These are phyloP conservation scores for Drosophila jambulina DNA, from an alignment of 1,140 invertebrate genomes.

Conservation along the genomic window DNA sequence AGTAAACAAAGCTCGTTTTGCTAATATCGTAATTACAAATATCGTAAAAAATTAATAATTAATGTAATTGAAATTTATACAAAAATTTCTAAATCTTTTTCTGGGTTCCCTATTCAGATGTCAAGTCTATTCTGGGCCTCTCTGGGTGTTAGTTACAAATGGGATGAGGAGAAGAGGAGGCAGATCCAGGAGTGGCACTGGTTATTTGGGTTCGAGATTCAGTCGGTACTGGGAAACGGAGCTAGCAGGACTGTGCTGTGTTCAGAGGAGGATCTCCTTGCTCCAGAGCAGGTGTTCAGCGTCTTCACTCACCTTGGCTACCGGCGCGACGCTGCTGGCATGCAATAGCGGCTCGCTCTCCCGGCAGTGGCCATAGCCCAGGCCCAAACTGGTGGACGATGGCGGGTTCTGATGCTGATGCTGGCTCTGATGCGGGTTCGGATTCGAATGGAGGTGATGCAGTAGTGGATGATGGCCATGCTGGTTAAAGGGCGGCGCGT, in stretches of 20 bases:
- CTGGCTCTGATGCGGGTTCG: constrained; percentile 36
- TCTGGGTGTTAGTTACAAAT: constrained; percentile 53
- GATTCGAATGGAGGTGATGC: constrained; percentile 71
- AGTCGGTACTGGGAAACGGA: constrained; percentile 1
- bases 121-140: background rate
- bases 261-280: constrained; percentile 80
- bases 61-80: too few relatives aligned
- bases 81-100: background rate
- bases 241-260: background rate
- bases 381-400: constrained; percentile 70
- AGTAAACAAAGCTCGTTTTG: too few relatives aligned
- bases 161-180: constrained; percentile 10
- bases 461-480: constrained; percentile 73
- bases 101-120: background rate
- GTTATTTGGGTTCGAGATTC: background rate
- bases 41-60: too few relatives aligned
- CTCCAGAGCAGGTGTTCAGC: constrained; percentile 61
- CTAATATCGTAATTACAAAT: too few relatives aligned
- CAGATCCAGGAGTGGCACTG: background rate
- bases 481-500: constrained; percentile 67
- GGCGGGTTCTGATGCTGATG: constrained; percentile 54
- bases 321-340: constrained; percentile 84
- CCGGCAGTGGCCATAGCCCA: constrained; percentile 86
- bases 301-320: constrained; percentile 84
- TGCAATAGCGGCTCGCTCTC: constrained; percentile 90